These are phyloP conservation scores for Motacilla alba DNA, from an alignment of 2,113 vertebrate genomes.

Conservation along the genomic window DNA sequence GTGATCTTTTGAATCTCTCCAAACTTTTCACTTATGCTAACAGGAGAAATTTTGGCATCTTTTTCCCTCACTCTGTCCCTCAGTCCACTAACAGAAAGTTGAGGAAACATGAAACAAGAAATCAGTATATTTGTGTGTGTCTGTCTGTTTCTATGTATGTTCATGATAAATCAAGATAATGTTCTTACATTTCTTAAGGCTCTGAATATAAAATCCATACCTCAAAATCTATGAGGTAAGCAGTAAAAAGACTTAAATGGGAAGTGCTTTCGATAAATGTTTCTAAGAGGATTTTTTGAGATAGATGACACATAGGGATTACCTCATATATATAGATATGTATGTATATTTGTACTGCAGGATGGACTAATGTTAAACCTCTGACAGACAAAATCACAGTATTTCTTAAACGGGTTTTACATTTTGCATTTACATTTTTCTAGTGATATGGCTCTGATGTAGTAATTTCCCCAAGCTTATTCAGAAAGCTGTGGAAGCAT, in stretches of 20 bases:
- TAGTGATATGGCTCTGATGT: background rate
- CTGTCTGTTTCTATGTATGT: background rate
- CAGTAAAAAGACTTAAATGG: background rate
- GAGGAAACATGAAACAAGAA: background rate
- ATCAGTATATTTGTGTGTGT: background rate
- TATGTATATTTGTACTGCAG: background rate
- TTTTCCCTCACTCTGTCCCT: background rate
- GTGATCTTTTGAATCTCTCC: background rate
- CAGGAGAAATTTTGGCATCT: background rate
- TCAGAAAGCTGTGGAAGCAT: background rate
- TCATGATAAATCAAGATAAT: background rate
- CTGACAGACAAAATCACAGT: background rate
- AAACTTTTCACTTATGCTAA: background rate
- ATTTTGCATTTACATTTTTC: background rate
- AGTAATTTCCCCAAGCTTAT: background rate
- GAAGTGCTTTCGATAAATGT: background rate
- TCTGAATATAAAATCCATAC: background rate
- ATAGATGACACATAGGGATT: background rate
- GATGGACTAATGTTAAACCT: background rate
- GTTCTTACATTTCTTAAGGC: background rate
- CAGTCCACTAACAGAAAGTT: background rate
- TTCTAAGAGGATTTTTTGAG: conserved; percentile 20
- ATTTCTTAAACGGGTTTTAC: background rate
- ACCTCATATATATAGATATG: background rate
- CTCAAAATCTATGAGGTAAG: background rate